Evolutionary conservation across 2,113 vertebrate species (phyloP).

Genomic region (Eurystomus gularis): DNA sequence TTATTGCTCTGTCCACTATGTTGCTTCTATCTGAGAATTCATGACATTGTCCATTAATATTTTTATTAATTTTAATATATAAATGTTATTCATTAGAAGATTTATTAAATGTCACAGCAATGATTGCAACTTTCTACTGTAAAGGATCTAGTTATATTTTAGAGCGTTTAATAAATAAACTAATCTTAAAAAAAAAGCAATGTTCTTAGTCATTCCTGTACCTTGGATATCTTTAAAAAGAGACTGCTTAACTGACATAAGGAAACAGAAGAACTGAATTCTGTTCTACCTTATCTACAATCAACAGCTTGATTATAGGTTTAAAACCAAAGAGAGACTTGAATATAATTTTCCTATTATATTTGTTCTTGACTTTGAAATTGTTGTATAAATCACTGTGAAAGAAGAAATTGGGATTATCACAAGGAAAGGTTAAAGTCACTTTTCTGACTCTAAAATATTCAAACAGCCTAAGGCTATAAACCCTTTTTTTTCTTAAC

Average conservation of each 20-base stretch:
- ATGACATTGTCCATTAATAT: not conserved
- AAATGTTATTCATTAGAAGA: not conserved
- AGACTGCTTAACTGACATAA: not conserved
- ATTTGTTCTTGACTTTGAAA: not conserved
- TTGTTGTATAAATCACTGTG: not conserved
- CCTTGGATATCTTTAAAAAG: not conserved
- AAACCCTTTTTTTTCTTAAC: not conserved
- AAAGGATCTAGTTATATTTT: not conserved
- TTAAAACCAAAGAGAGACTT: not conserved
- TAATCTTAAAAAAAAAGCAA: not conserved
- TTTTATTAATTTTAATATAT: not conserved
- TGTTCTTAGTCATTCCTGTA: not conserved
- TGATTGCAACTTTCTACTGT: not conserved
- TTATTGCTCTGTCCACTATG: not conserved
- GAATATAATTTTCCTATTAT: constrained; percentile 3
- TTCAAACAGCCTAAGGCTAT: not conserved
- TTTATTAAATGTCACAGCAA: not conserved
- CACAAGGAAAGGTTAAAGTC: not conserved
- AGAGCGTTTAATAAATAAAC: not conserved
- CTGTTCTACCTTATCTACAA: not conserved
- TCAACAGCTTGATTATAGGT: not conserved
- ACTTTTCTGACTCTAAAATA: not conserved
- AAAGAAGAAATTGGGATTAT: not conserved
- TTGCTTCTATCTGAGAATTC: not conserved
- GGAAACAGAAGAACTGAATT: not conserved